Conservation (phyloP, 2,888 invertebrate species). For the Pilophorus perplexus region DNA sequence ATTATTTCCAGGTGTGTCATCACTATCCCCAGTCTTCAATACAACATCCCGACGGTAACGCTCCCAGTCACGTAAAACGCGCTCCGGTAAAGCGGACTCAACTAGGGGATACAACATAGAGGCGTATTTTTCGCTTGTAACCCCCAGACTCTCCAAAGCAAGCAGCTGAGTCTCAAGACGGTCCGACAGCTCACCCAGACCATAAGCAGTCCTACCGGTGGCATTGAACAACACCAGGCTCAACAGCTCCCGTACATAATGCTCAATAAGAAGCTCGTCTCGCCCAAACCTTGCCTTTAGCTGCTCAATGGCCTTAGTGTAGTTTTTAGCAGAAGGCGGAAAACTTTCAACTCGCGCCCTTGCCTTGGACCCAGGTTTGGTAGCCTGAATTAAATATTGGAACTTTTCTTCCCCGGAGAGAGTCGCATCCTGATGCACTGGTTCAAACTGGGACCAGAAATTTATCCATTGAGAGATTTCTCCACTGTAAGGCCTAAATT, state of each 20-base stretch:
- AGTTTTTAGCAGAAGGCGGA: too few species aligned
- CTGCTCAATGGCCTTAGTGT: too few species aligned
- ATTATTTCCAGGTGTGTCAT: not conserved
- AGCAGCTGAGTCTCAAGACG: constrained; percentile 18
- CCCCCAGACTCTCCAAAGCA: constrained; percentile 27
- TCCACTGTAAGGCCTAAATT: too few species aligned
- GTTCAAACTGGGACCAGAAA: too few species aligned
- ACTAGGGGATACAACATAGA: constrained; percentile 31
- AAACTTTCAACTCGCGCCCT: too few species aligned
- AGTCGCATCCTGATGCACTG: too few species aligned
- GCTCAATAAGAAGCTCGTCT: constrained; percentile 50
- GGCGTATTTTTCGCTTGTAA: constrained; percentile 3
- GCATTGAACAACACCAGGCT: constrained; percentile 16
- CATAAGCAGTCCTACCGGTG: not conserved
- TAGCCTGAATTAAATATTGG: too few species aligned
- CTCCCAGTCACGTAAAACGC: constrained; percentile 17
- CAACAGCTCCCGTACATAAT: constrained; percentile 47
- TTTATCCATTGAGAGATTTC: too few species aligned
- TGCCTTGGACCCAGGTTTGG: too few species aligned
- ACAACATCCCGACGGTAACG: not conserved
- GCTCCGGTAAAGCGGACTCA: constrained; percentile 13
- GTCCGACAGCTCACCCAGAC: constrained; percentile 10
- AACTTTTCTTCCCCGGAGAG: too few species aligned
- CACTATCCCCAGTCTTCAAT: too few species aligned
- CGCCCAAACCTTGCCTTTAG: constrained; percentile 48